phyloP scores from a whole-genome alignment of 2,888 invertebrate species.

The Trachelus troglodyta region DNA sequence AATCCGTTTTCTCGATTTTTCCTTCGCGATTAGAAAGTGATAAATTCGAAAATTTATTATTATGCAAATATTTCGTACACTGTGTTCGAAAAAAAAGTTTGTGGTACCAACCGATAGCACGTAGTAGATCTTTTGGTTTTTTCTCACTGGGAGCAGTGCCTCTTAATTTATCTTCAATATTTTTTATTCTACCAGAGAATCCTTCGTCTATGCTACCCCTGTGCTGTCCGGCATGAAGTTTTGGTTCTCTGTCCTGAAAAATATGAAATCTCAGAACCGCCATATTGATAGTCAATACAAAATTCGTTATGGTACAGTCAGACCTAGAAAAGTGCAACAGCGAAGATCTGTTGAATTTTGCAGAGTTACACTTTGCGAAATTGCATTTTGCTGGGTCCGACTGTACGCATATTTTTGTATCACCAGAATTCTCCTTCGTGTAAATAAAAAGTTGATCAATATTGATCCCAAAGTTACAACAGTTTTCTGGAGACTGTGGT shows the following conservation, averaged over 20 bases:
- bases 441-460: neutral
- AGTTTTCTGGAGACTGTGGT: neutral
- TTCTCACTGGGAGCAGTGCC: slow-evolving; percentile 73
- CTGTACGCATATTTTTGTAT: neutral
- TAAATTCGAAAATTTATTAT: neutral
- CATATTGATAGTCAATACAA: neutral
- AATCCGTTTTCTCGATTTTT: slow-evolving; percentile 88
- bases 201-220: slow-evolving; percentile 69
- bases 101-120: slow-evolving; percentile 76
- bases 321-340: no score
- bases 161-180: slow-evolving; percentile 83
- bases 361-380: no score
- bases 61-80: slow-evolving; percentile 8
- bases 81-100: neutral
- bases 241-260: slow-evolving; percentile 66
- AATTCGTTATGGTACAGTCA: neutral
- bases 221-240: slow-evolving; percentile 61
- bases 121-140: slow-evolving; percentile 86
- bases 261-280: slow-evolving; percentile 7
- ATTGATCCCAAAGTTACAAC: neutral
- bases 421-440: neutral
- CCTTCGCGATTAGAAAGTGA: slow-evolving; percentile 62
- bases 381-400: no score
- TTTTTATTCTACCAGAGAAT: slow-evolving; percentile 75
- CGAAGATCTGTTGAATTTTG: no score